phyloP scores from a whole-genome alignment of 1,140 invertebrate genomes.

The Parasteatoda tepidariorum region DNA sequence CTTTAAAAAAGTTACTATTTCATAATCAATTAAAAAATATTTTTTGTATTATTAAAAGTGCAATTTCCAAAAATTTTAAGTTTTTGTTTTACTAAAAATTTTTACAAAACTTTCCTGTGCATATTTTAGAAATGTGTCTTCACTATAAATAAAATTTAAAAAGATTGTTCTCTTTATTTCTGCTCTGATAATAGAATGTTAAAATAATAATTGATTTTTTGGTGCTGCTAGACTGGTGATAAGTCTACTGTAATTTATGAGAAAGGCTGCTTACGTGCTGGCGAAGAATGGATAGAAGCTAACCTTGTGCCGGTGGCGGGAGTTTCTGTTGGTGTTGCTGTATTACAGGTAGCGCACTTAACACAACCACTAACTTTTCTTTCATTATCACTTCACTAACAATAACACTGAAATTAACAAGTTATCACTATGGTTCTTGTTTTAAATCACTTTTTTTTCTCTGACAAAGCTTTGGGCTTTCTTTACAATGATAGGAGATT shows the following conservation, averaged over 20 bases:
- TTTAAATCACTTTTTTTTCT: too few species aligned
- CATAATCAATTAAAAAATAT: too few species aligned
- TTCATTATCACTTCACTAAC: conserved; percentile 48
- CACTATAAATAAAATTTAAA: not conserved
- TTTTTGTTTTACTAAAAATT: too few species aligned
- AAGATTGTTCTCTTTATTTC: not conserved
- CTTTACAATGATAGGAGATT: too few species aligned
- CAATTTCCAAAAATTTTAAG: not conserved
- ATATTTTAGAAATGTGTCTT: not conserved
- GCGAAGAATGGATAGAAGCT: conserved; percentile 93
- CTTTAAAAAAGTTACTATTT: too few species aligned
- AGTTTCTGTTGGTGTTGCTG: conserved; percentile 81
- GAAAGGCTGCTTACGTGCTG: conserved; percentile 90
- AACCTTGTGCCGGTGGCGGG: conserved; percentile 89
- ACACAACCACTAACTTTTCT: not conserved
- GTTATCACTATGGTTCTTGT: too few species aligned
- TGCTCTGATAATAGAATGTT: not conserved
- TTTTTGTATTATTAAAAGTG: too few species aligned
- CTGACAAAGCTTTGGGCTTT: too few species aligned
- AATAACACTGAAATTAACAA: too few species aligned
- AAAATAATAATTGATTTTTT: not conserved
- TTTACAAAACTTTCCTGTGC: not conserved
- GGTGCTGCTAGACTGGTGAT: conserved; percentile 71
- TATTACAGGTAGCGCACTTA: conserved; percentile 80
- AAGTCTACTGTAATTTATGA: conserved; percentile 85